phyloP scores from a whole-genome alignment of 2,888 invertebrate species.

The Synergus japonicus region DNA sequence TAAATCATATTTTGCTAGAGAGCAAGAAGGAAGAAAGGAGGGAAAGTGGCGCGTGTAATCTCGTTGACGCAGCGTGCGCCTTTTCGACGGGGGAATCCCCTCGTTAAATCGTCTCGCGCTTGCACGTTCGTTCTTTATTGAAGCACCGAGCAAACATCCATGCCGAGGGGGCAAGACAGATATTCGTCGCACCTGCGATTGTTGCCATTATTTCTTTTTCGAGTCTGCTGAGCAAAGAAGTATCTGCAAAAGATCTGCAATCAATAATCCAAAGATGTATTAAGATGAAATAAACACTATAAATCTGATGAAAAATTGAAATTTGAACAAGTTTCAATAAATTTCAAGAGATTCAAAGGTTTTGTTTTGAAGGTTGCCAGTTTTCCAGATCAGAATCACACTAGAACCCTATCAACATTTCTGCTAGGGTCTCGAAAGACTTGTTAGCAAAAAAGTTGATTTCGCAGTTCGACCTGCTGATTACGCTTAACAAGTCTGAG shows the following conservation, averaged over 20 bases:
- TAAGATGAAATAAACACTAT: not conserved
- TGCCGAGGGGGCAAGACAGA: conserved; percentile 46
- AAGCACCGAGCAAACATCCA: conserved; percentile 58
- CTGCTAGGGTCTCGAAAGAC: too few relatives aligned
- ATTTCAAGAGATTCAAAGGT: too few relatives aligned
- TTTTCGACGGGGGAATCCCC: conserved; percentile 61
- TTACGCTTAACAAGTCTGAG: not conserved
- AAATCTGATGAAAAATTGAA: not conserved
- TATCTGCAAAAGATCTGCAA: not conserved
- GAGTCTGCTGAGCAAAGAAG: conserved; percentile 42
- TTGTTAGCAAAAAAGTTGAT: conserved; percentile 2
- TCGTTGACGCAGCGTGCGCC: conserved; percentile 67
- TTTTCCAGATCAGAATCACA: too few relatives aligned
- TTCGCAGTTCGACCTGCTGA: conserved; percentile 7
- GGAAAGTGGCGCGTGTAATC: conserved; percentile 70
- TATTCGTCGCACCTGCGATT: conserved; percentile 52
- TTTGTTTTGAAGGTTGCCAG: too few relatives aligned
- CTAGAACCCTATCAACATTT: too few relatives aligned
- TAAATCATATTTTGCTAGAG: conserved; percentile 38
- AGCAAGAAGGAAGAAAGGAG: conserved; percentile 57
- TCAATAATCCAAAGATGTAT: not conserved
- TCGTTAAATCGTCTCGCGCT: conserved; percentile 67
- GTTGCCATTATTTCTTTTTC: conserved; percentile 43
- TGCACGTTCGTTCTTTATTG: conserved; percentile 68
- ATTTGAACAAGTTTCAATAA: too few relatives aligned